Evolutionary conservation across 2,113 vertebrate species (phyloP).

Genomic region (Leucopsar rothschildi): DNA sequence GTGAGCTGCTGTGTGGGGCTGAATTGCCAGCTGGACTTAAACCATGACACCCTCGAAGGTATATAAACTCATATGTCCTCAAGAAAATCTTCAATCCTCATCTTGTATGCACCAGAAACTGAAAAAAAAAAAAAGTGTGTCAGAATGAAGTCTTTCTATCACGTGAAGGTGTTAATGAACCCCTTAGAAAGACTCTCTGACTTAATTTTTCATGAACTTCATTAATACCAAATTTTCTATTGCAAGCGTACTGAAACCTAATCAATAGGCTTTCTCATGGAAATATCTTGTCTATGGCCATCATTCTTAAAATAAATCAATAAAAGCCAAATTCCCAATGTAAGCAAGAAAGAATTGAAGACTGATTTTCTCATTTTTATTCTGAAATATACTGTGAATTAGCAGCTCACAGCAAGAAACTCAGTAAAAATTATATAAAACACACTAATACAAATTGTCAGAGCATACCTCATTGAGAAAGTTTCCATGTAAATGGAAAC

Average conservation of each 20-base stretch:
- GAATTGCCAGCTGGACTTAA: neutral
- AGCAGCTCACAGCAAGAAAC: slow-evolving; percentile 43
- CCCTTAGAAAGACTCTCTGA: neutral
- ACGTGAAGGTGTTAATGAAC: neutral
- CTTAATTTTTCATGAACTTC: neutral
- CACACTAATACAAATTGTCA: slow-evolving; percentile 62
- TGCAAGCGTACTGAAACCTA: neutral
- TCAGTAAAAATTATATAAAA: slow-evolving; percentile 61
- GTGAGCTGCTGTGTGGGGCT: neutral
- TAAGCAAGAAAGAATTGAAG: neutral
- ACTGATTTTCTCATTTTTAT: slow-evolving; percentile 9
- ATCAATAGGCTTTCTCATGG: neutral
- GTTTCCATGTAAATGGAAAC: slow-evolving; percentile 55
- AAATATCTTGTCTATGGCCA: neutral
- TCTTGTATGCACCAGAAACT: neutral
- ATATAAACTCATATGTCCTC: neutral
- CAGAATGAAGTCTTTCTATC: neutral
- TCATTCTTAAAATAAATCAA: neutral
- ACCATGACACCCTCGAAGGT: neutral
- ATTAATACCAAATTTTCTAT: neutral
- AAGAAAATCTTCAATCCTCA: neutral
- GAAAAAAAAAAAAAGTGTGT: neutral
- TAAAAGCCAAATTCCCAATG: slow-evolving; percentile 4
- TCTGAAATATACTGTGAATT: slow-evolving; percentile 25
- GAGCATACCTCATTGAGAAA: slow-evolving; percentile 49